phyloP scores from a whole-genome alignment of 92 coral and sea anemone species.

The Palythoa caribaeorum region DNA sequence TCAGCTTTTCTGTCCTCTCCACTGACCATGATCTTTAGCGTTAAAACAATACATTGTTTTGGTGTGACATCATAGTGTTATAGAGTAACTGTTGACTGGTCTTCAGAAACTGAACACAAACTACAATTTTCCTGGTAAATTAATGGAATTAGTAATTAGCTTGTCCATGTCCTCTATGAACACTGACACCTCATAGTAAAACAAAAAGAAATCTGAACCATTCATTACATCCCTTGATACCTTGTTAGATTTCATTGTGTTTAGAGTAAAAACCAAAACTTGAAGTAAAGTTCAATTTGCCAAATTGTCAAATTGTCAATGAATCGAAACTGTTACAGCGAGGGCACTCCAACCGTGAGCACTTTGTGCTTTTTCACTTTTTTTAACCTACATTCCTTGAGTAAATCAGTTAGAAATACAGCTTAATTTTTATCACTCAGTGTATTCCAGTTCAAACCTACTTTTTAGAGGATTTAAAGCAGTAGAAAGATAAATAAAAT shows the following conservation, averaged over 20 bases:
- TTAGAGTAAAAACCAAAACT: constrained; percentile 1
- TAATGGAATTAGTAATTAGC: background rate
- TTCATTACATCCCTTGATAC: background rate
- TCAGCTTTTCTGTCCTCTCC: constrained; percentile 14
- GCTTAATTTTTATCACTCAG: constrained; percentile 2
- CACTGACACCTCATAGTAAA: background rate
- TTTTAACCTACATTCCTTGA: constrained; percentile 4
- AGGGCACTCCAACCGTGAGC: constrained; percentile 5
- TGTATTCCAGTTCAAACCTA: background rate
- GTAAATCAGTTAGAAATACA: constrained; percentile 13
- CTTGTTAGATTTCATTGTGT: constrained; percentile 6
- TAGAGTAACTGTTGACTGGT: background rate
- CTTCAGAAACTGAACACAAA: background rate
- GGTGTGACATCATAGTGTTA: background rate
- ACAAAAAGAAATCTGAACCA: background rate
- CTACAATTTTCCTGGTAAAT: constrained; percentile 7
- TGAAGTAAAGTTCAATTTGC: background rate
- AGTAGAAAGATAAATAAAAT: background rate
- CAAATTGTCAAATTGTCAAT: background rate
- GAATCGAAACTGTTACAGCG: background rate
- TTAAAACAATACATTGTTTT: constrained; percentile 1
- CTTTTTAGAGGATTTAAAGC: too few species aligned
- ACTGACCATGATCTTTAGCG: background rate
- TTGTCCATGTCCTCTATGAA: background rate
- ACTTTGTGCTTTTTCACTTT: constrained; percentile 1